Conservation (phyloP, 1,140 invertebrate species). For the Cecropterus lyciades region DNA sequence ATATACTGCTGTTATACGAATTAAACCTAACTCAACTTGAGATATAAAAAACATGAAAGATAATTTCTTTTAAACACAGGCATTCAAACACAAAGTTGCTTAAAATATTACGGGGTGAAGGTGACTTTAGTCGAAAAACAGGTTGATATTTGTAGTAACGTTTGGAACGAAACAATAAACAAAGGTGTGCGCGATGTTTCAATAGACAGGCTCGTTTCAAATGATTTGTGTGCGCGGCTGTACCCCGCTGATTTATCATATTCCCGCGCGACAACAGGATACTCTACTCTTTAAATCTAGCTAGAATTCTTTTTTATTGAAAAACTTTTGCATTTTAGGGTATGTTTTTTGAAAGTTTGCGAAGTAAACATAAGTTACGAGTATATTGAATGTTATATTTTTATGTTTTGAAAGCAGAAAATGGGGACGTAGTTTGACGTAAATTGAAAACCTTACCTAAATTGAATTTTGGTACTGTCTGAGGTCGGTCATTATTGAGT, state of each 20-base stretch:
- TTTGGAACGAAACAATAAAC: constrained; percentile 29
- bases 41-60: background rate
- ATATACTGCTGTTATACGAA: too few species aligned
- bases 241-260: constrained; percentile 72
- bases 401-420: background rate
- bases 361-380: constrained; percentile 2
- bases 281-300: constrained; percentile 36
- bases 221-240: constrained; percentile 42
- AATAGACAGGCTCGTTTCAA: constrained; percentile 33
- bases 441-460: background rate
- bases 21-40: too few species aligned
- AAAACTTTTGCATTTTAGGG: constrained; percentile 9
- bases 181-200: constrained; percentile 34
- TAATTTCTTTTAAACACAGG: background rate
- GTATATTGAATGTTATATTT: background rate
- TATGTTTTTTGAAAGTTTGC: background rate
- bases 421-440: background rate
- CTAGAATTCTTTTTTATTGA: constrained; percentile 34
- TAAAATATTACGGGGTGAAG: background rate
- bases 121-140: constrained; percentile 29
- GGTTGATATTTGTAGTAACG: constrained; percentile 14
- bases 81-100: too few species aligned
- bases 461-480: background rate
- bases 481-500: background rate
- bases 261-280: constrained; percentile 50